These are phyloP conservation scores for Helicoverpa armigera DNA, from an alignment of 1,140 invertebrate species.

Conservation along the genomic window DNA sequence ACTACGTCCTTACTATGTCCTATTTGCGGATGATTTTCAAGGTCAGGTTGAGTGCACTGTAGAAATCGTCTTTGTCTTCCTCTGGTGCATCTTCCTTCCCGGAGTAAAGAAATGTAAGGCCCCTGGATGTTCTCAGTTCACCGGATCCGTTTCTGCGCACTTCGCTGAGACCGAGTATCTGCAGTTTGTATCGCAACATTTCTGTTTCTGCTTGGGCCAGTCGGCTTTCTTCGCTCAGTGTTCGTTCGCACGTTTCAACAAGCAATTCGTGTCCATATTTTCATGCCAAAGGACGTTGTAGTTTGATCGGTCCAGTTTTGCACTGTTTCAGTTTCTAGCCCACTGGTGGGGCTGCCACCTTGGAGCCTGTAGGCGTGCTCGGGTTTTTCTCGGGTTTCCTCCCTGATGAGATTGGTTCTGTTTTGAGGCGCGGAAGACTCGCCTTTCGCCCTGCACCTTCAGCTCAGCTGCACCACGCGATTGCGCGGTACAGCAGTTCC, in stretches of 20 bases:
- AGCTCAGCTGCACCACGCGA: too few relatives aligned
- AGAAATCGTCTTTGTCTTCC: conserved; percentile 14
- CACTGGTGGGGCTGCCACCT: too few relatives aligned
- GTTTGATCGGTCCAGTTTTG: not conserved
- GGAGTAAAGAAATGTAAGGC: too few relatives aligned
- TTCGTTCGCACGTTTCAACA: conserved; percentile 54
- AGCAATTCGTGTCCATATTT: conserved; percentile 53
- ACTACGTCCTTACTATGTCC: not conserved
- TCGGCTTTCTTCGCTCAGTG: conserved; percentile 44
- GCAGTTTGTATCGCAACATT: conserved; percentile 53
- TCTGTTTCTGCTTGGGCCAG: conserved; percentile 51
- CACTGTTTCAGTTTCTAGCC: not conserved
- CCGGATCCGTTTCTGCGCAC: too few relatives aligned
- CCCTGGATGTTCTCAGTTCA: too few relatives aligned
- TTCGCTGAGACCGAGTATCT: conserved; percentile 51
- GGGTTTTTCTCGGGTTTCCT: too few relatives aligned
- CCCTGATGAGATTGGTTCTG: too few relatives aligned
- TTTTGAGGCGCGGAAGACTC: too few relatives aligned
- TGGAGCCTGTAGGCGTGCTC: too few relatives aligned
- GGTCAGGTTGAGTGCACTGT: not conserved
- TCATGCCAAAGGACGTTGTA: conserved; percentile 52
- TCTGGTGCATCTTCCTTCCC: conserved; percentile 34
- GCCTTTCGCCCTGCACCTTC: too few relatives aligned
- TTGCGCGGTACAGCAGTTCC: too few relatives aligned
- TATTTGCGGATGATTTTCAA: not conserved